Evolutionary conservation across 2,113 vertebrate species (phyloP).

Genomic region (Thunnus maccoyii): DNA sequence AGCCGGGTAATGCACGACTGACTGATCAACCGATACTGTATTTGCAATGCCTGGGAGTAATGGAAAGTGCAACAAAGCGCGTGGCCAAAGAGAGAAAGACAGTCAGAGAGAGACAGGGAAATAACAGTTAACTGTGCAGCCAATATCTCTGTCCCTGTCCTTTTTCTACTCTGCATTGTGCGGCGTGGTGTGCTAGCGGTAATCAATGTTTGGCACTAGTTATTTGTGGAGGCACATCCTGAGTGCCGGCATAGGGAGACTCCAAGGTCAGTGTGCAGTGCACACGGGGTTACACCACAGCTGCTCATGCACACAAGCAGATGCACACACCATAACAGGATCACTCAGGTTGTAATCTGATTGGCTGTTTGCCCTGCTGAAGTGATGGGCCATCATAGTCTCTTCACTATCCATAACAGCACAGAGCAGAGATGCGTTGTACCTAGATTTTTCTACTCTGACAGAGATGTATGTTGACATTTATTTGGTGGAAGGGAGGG

Average conservation of each 20-base stretch:
- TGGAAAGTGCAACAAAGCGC: conserved; percentile 76
- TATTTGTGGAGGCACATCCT: conserved; percentile 80
- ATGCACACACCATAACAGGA: conserved; percentile 42
- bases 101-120: conserved; percentile 33
- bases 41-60: conserved; percentile 75
- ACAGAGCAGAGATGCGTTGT: not conserved
- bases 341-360: conserved; percentile 44
- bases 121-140: conserved; percentile 67
- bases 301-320: conserved; percentile 52
- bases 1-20: conserved; percentile 28
- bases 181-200: conserved; percentile 66
- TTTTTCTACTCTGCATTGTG: conserved; percentile 65
- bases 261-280: conserved; percentile 77
- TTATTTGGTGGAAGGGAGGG: conserved; percentile 24
- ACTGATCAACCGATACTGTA: conserved; percentile 61
- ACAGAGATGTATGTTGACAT: conserved; percentile 44
- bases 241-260: conserved; percentile 71
- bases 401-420: conserved; percentile 11
- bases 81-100: conserved; percentile 53
- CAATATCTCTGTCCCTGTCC: conserved; percentile 70
- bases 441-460: conserved; percentile 12
- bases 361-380: conserved; percentile 37
- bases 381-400: conserved; percentile 24
- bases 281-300: conserved; percentile 64
- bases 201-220: conserved; percentile 81